Evolutionary conservation across 2,888 invertebrate genomes (phyloP), one percentile per base, ranked within the genome.

Genomic region (Agrotis exclamationis): DNA sequence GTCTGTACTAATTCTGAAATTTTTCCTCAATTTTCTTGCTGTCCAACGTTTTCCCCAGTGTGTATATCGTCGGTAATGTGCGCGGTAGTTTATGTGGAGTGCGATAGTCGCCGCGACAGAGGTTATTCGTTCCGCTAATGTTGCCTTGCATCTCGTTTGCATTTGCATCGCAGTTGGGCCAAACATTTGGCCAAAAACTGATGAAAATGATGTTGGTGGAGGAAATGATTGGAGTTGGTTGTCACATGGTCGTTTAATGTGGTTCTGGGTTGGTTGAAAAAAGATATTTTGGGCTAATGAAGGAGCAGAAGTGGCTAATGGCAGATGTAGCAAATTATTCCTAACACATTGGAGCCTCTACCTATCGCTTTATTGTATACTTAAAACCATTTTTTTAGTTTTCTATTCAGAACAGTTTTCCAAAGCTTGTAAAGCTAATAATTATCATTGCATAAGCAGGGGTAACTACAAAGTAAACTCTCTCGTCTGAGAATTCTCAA

Each of bases 111-210:
- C 90, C 86, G 85, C 93, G 90, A 90, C 92, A 91, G 93, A 94
- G 96, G 96, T 95, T 95, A 95, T 94, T 95, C 96, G 95, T 95
- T 95, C 89, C 89, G 90, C 95, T 96, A 96, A 96, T 96, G 96
- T 96, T 90, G 92, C 87, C 88, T 88, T 89, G 92, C 94, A 90
- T 92, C 93, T 94, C 81, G 85, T 94, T 95, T 95, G 93, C 94
- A 93, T 93, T 87, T 87, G 90, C 91, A 88, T 86, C 84, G 85
- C 86, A 67, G 47, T 73, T 73, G 73, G 73, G 45, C 73, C 76
- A 70, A 80, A 83, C 82, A 82, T 81, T 82, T 80, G 70, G 74
- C 77, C 80, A 76, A 73, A 57, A 81, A 79, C 66, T 80, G 57
- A 82, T 79, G 47, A 47, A 3, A 50, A 28, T 82, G 13, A 62